Evolutionary conservation across 2,888 invertebrate species (phyloP), one percentile per base, ranked within the genome.

Genomic region (Venusia cambrica): DNA sequence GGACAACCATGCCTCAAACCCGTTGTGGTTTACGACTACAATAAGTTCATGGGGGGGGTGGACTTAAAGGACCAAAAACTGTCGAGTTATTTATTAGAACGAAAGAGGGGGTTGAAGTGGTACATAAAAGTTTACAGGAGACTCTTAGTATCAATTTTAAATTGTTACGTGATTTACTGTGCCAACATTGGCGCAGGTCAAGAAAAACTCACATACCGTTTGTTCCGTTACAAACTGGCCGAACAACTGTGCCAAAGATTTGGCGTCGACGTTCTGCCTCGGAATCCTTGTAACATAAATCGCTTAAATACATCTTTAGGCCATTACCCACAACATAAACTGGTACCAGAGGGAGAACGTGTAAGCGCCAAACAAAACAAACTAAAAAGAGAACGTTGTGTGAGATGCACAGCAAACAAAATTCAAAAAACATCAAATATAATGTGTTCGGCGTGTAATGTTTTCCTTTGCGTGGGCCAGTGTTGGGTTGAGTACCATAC

Each of bases 371-470:
- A 13, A 13, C 13, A 13, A 13, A 13, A 30, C 21, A 14, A 11
- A 11, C 21, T 16, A 15, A 30, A 21, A 20, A 30, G 30, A 30
- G 22, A 16, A 21, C 30, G 30, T 30, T 21, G 21, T 22, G 21
- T 30, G 21, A 15, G 22, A 22, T 30, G 30, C 16, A 29, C 29
- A 15, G 20, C 29, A 8, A 29, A 29, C 20, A 29, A 29, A 20
- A 29, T 8, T 20, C 29, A 20, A 10, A 30, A 15, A 10, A 22
- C 21, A 22, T 16, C 30, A 1, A 30, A 30, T 16, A 30, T 30
- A 30, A 30, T 22, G 16, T 30, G 30, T 16, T 22, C 30, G 15
- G 22, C 21, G 30, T 30, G 30, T 22, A 30, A 30, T 22, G 27
- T 18, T 17, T 27, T 27, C 18, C 27, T 27, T 18, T 27, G 27